Evolutionary conservation across 2,888 invertebrate genomes (phyloP), one percentile per base, ranked within the genome.

Genomic region (Orchesellides sinensis): DNA sequence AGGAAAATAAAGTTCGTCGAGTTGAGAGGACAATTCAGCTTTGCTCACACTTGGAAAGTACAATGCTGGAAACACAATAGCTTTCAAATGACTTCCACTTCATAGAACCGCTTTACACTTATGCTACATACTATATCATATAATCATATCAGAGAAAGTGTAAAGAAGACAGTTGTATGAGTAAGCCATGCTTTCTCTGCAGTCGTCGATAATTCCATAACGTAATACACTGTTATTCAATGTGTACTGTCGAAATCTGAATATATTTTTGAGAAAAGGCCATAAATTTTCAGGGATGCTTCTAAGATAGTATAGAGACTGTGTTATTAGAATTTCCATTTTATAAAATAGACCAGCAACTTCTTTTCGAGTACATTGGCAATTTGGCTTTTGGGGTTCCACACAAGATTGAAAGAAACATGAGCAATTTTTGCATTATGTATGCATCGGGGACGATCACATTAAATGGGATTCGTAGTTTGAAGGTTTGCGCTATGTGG

Each of bases 81-180:
- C 68, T 61, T 77, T 68, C 69, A 63, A 79, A 79, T 79, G 49
- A 70, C 78, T 79, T 79, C 63, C 70, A 79, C 78, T n/a, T n/a
- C n/a, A n/a, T n/a, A n/a, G n/a, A n/a, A n/a, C n/a, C n/a, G n/a
- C n/a, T n/a, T n/a, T n/a, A n/a, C n/a, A n/a, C n/a, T n/a, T n/a
- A n/a, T n/a, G n/a, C n/a, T n/a, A n/a, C n/a, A n/a, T n/a, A n/a
- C n/a, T n/a, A n/a, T n/a, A n/a, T n/a, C n/a, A n/a, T n/a, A n/a
- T n/a, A n/a, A n/a, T n/a, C n/a, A n/a, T n/a, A 79, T 63, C 54
- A 79, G 69, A n/a, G 35, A 49, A 70, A 49, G 17, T 32, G 32
- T 32, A 32, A 5, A 32, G 10, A n/a, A n/a, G n/a, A n/a, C n/a
- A n/a, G n/a, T n/a, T n/a, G n/a, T n/a, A n/a, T n/a, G 6, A 40